Evolutionary conservation across 1,140 invertebrate species (phyloP).

Genomic region (Papilio xuthus): DNA sequence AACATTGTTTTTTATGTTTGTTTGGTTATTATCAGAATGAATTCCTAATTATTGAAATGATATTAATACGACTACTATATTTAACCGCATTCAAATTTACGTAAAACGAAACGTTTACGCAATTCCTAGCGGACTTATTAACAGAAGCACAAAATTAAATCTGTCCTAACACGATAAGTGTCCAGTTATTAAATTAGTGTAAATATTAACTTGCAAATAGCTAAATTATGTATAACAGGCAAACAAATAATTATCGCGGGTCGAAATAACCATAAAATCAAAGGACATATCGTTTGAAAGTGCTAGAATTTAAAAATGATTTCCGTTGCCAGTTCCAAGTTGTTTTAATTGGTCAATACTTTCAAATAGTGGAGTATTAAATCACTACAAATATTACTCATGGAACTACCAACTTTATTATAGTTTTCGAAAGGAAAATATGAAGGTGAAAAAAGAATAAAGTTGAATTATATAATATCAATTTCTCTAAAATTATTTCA

Average conservation of each 20-base stretch:
- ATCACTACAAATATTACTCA: too few relatives aligned
- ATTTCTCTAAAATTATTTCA: too few relatives aligned
- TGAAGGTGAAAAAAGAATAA: too few relatives aligned
- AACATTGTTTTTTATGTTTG: too few relatives aligned
- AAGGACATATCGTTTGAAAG: neutral
- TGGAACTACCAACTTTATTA: too few relatives aligned
- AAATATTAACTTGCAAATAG: constrained; percentile 12
- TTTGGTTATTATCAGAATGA: too few relatives aligned
- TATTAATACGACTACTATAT: neutral
- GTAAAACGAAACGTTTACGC: neutral
- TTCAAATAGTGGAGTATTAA: too few relatives aligned
- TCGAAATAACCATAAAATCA: constrained; percentile 20
- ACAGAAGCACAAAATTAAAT: constrained; percentile 2
- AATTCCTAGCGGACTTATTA: neutral
- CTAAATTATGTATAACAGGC: neutral
- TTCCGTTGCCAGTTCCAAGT: neutral
- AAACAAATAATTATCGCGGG: neutral
- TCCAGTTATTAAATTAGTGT: constrained; percentile 26
- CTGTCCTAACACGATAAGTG: constrained; percentile 15
- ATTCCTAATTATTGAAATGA: too few relatives aligned
- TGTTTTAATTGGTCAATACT: too few relatives aligned
- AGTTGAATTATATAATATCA: too few relatives aligned
- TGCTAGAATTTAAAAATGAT: constrained; percentile 1
- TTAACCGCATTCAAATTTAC: neutral
- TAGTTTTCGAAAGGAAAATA: too few relatives aligned